These are phyloP conservation scores for Bembecia ichneumoniformis DNA, from an alignment of 2,888 invertebrate genomes.

Conservation along the genomic window DNA sequence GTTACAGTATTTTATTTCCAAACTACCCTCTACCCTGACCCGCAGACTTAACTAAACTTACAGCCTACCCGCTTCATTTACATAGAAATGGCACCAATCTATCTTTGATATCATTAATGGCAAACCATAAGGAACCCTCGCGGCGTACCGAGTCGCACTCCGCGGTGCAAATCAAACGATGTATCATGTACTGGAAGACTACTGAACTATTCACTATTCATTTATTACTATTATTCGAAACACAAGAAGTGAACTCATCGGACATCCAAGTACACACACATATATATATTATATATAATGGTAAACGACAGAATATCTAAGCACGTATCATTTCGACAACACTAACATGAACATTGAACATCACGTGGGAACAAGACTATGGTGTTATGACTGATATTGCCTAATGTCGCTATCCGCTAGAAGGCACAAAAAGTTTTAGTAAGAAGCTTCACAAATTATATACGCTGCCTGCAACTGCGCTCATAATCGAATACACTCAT, in stretches of 20 bases:
- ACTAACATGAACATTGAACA: not conserved
- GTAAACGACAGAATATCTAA: constrained; percentile 14
- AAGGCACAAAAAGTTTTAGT: constrained; percentile 71
- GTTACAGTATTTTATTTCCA: constrained; percentile 64
- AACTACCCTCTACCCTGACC: constrained; percentile 72
- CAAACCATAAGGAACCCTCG: constrained; percentile 69
- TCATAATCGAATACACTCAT: constrained; percentile 7
- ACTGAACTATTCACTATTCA: constrained; percentile 65
- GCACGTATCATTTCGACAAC: constrained; percentile 26
- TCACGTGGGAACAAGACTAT: not conserved
- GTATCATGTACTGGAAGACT: constrained; percentile 69
- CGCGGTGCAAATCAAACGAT: constrained; percentile 31
- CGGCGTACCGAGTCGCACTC: constrained; percentile 44
- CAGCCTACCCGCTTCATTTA: constrained; percentile 56
- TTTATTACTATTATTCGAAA: constrained; percentile 55
- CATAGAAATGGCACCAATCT: constrained; percentile 72
- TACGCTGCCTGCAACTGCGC: constrained; percentile 24
- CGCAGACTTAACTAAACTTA: constrained; percentile 69
- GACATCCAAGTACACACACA: constrained; percentile 5
- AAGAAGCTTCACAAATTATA: constrained; percentile 65
- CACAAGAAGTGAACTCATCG: constrained; percentile 36
- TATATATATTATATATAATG: constrained; percentile 22
- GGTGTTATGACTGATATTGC: constrained; percentile 60
- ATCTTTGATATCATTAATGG: constrained; percentile 73
- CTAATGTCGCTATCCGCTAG: constrained; percentile 69